Evolutionary conservation across 2,113 vertebrate species (phyloP).

Genomic region (Brachypodius melanocephalos): DNA sequence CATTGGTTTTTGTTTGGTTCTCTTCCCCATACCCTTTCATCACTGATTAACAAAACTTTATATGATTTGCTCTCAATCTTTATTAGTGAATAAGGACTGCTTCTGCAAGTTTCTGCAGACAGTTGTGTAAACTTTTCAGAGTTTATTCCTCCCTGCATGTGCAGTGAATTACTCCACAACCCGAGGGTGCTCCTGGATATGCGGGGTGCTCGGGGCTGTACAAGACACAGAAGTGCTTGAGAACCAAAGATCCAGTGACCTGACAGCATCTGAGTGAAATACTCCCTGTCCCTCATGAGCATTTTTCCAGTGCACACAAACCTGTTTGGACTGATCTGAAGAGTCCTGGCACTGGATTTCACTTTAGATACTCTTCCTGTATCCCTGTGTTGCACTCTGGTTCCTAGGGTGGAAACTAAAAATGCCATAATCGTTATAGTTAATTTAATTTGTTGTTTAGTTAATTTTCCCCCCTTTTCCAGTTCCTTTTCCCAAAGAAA

Average conservation of each 20-base stretch:
- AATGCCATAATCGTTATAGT: background rate
- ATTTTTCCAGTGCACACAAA: background rate
- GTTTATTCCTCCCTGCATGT: background rate
- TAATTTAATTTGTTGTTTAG: background rate
- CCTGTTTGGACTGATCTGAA: background rate
- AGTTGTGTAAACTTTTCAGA: background rate
- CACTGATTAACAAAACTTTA: background rate
- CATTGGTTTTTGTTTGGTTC: background rate
- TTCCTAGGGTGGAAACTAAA: background rate
- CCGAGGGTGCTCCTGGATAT: background rate
- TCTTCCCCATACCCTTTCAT: background rate
- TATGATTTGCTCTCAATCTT: background rate
- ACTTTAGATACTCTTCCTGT: background rate
- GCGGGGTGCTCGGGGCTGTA: background rate
- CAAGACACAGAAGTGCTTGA: background rate
- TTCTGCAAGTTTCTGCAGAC: background rate
- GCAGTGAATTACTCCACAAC: background rate
- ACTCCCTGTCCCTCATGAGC: accelerated
- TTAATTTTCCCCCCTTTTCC: background rate
- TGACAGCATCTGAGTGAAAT: background rate
- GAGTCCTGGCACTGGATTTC: background rate
- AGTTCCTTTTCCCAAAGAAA: background rate
- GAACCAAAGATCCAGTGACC: background rate
- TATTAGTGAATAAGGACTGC: background rate
- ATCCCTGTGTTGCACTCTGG: background rate